Conservation (phyloP, 1,140 invertebrate species). For the Theocolax elegans region DNA sequence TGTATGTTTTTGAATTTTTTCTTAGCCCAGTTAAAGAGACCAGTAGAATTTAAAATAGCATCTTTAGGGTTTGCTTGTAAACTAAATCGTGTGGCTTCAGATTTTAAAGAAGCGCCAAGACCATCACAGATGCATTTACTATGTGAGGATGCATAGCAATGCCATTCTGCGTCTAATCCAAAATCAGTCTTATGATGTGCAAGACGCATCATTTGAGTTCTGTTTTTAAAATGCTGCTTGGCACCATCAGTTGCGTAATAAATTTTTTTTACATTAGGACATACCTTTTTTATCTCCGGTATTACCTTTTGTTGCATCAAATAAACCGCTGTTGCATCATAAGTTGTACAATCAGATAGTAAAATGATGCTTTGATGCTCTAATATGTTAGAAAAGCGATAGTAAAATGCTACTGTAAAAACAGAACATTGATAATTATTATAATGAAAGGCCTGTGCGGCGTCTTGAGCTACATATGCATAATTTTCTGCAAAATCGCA, state of each 20-base stretch:
- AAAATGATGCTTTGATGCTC: constrained; percentile 20
- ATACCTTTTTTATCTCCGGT: constrained; percentile 17
- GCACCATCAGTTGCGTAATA: constrained; percentile 14
- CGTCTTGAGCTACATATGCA: constrained; percentile 50
- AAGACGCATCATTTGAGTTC: constrained; percentile 40
- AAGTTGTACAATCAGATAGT: constrained; percentile 10
- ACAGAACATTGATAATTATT: constrained; percentile 48
- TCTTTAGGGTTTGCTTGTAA: constrained; percentile 17
- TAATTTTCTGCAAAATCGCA: constrained; percentile 56
- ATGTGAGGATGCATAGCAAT: constrained; percentile 55
- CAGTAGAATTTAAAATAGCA: neutral
- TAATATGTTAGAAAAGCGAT: constrained; percentile 19
- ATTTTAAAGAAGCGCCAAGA: constrained; percentile 37
- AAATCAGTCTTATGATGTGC: constrained; percentile 44
- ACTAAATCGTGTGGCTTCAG: constrained; percentile 40
- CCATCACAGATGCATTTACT: constrained; percentile 50
- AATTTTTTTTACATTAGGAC: constrained; percentile 10
- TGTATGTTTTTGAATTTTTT: neutral
- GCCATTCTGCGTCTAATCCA: constrained; percentile 49
- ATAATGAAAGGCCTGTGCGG: constrained; percentile 50
- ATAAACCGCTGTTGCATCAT: constrained; percentile 18
- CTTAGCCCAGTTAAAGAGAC: constrained; percentile 6
- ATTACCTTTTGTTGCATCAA: constrained; percentile 14
- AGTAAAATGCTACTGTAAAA: constrained; percentile 46
- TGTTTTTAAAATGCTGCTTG: constrained; percentile 43